These are phyloP conservation scores for Scomber japonicus DNA, from an alignment of 2,113 vertebrate species.

Conservation along the genomic window DNA sequence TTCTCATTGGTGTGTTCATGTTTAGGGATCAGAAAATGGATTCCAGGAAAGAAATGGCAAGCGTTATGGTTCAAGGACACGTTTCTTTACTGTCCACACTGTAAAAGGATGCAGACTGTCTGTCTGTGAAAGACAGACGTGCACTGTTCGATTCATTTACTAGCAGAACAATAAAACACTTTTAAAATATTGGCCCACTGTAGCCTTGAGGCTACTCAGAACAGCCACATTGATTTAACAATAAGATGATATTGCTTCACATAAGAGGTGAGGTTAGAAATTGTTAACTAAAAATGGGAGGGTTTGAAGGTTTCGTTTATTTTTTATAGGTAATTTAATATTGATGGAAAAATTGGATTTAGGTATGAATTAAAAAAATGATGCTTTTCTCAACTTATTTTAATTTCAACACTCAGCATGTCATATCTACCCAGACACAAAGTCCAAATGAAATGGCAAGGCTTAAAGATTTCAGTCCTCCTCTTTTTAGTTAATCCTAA, in stretches of 20 bases:
- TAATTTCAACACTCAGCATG: background rate
- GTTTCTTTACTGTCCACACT: background rate
- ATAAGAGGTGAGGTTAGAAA: background rate
- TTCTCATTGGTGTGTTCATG: background rate
- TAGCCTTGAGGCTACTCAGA: slow-evolving; percentile 17
- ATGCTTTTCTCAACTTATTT: background rate
- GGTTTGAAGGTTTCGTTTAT: background rate
- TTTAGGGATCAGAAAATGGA: background rate
- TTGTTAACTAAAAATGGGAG: background rate
- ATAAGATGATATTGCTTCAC: slow-evolving; percentile 2
- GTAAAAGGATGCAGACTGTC: slow-evolving; percentile 9
- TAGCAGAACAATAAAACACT: slow-evolving; percentile 3
- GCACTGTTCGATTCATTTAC: slow-evolving; percentile 10
- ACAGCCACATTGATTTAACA: slow-evolving; percentile 41
- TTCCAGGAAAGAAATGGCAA: background rate
- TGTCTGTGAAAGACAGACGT: slow-evolving; percentile 36
- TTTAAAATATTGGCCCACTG: slow-evolving; percentile 29
- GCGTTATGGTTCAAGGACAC: slow-evolving; percentile 1
- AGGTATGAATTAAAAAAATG: background rate
- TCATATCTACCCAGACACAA: background rate
- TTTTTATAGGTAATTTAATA: background rate
- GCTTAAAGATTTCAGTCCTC: background rate
- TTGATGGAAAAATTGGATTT: background rate
- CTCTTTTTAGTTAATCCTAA: slow-evolving; percentile 27
- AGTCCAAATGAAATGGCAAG: background rate